phyloP scores from a whole-genome alignment of 2,113 vertebrate species.

The Trichomycterus rosablanca region DNA sequence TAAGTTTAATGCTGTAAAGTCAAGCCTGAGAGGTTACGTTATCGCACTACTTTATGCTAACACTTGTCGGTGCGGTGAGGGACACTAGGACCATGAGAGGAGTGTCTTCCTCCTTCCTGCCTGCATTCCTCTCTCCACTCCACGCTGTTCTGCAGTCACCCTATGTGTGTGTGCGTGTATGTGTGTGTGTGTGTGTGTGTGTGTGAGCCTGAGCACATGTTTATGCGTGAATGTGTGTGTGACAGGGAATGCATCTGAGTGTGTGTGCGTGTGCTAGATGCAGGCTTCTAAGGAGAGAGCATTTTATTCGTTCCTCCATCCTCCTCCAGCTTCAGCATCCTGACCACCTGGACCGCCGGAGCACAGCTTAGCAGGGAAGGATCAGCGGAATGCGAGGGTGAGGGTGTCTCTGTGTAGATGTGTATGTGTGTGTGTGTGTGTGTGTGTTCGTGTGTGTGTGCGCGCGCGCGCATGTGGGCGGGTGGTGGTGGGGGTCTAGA shows the following conservation, averaged over 20 bases:
- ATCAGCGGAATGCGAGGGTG: conserved; percentile 43
- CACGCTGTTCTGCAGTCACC: conserved; percentile 62
- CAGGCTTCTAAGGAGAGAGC: conserved; percentile 32
- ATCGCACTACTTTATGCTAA: no score
- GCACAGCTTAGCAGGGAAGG: conserved; percentile 38
- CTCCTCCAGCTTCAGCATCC: conserved; percentile 34
- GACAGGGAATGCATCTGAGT: conserved; percentile 25
- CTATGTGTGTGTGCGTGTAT: conserved; percentile 52
- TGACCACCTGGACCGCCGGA: conserved; percentile 48
- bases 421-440: conserved; percentile 36
- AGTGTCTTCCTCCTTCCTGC: conserved; percentile 47
- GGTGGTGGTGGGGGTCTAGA: conserved; percentile 41
- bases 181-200: conserved; percentile 42
- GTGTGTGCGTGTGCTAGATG: conserved; percentile 42
- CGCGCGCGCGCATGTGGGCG: conserved; percentile 25
- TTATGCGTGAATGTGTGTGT: conserved; percentile 17
- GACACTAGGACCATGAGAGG: conserved; percentile 71
- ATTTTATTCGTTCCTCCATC: conserved; percentile 22
- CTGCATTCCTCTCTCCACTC: conserved; percentile 56
- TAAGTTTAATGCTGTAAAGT: no score
- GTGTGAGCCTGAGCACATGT: conserved; percentile 45
- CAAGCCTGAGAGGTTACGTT: no score
- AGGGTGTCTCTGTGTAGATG: conserved; percentile 35
- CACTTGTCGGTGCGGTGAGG: no score
- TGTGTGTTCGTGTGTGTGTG: conserved; percentile 30